Evolutionary conservation across 1,140 invertebrate genomes (phyloP).

Genomic region (Drosophila aff.): DNA sequence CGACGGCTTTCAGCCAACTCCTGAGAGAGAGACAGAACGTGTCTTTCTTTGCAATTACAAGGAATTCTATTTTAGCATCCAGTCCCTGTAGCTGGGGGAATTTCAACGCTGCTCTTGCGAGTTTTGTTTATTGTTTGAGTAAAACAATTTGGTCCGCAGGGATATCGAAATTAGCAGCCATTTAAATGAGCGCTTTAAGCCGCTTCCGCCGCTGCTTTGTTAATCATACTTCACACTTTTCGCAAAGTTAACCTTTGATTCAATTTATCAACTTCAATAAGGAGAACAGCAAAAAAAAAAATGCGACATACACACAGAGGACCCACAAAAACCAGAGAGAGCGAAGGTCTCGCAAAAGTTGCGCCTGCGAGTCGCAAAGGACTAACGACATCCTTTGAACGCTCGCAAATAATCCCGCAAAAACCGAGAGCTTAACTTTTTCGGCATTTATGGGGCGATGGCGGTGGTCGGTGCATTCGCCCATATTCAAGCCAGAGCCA

Average conservation of each 20-base stretch:
- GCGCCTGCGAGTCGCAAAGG: constrained; percentile 58
- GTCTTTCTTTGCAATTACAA: constrained; percentile 61
- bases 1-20: constrained; percentile 41
- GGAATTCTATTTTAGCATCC: constrained; percentile 49
- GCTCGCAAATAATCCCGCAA: constrained; percentile 78
- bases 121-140: constrained; percentile 38
- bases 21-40: constrained; percentile 13
- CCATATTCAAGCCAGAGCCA: constrained; percentile 33
- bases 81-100: constrained; percentile 15
- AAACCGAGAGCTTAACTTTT: constrained; percentile 79
- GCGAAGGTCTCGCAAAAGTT: constrained; percentile 40
- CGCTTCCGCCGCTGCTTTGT: constrained; percentile 4
- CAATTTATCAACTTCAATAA: constrained; percentile 74
- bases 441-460: constrained; percentile 60
- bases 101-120: constrained; percentile 13
- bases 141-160: constrained; percentile 29
- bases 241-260: constrained; percentile 72
- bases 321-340: constrained; percentile 40
- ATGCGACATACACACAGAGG: constrained; percentile 25
- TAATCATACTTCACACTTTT: constrained; percentile 55
- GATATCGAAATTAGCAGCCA: constrained; percentile 36
- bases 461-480: constrained; percentile 18
- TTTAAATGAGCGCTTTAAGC: constrained; percentile 41
- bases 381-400: constrained; percentile 74
- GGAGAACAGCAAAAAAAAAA: constrained; percentile 35